Base-by-base conservation (phyloP, 2,888 invertebrate genomes). In the Andrena praecox region DNA sequence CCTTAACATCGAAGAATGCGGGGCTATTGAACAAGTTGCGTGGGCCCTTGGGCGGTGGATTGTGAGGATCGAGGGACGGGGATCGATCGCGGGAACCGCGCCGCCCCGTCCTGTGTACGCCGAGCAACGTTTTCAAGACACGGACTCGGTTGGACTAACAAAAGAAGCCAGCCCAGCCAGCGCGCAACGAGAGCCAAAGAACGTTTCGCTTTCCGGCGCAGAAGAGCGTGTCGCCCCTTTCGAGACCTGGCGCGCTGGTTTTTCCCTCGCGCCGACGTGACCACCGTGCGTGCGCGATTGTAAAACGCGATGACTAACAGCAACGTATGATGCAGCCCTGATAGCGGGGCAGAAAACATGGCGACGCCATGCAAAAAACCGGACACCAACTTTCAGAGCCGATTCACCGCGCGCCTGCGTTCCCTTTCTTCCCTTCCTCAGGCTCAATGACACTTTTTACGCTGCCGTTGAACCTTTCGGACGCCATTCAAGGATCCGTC, bases 171-270 rank as follows among this genome's bases (percentile, higher is more conserved):
- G 77, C 62, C 77, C 66, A 69, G 77, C 62, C 77, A 56, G 56
- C 56, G 20, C 56, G 54, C 70, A 64, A 72, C 71, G 72, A 85
- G 83, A 82, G 77, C 48, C 77, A 76, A 75, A 59, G 85, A 87
- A 89, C 89, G 90, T 92, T 92, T 93, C 91, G 91, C 91, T 92
- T 92, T 92, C 92, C 90, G 90, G 88, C 89, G 91, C 92, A 91
- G 90, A 93, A 91, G 90, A 93, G 90, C 92, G 91, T 92, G 89
- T 90, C 89, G 84, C 86, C 85, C 89, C 86, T 85, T 86, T 85
- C 82, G 74, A 79, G 78, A 73, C 84, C 63, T 60, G 78, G 67
- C 60, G 63, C 60, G 50, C 50, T 48, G 83, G 77, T 80, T 80
- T 85, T 80, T 80, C 83, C 79, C 84, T 83, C 75, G 68, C 71